phyloP scores from a whole-genome alignment of 2,797 vertebrate species.

The Toxotes lorentzi region DNA sequence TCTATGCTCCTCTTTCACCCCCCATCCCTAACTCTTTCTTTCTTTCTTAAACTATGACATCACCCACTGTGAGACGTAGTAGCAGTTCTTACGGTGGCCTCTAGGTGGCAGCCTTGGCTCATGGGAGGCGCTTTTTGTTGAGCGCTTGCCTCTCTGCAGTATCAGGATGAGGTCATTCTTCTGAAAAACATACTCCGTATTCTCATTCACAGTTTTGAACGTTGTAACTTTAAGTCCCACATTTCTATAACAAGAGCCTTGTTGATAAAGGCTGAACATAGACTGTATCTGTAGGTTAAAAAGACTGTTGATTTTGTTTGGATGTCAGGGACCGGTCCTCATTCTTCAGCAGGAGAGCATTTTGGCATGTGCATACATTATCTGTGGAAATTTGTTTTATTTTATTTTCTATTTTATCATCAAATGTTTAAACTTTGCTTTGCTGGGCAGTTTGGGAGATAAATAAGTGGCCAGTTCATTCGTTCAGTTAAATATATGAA shows the following conservation, averaged over 20 bases:
- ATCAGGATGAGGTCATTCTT: conserved; percentile 78
- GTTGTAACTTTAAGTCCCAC: conserved; percentile 34
- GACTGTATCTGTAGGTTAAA: neutral
- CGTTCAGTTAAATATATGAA: neutral
- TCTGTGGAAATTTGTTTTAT: neutral
- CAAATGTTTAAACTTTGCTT: neutral
- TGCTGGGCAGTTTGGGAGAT: neutral
- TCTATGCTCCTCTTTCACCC: conserved; percentile 46
- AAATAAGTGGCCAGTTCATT: neutral
- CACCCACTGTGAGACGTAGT: conserved; percentile 75
- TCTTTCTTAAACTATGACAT: conserved; percentile 80
- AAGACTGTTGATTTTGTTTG: neutral
- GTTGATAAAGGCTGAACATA: neutral
- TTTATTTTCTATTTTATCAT: neutral
- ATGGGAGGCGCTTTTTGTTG: conserved; percentile 37
- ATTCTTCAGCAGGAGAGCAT: conserved; percentile 1
- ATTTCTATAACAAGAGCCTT: neutral
- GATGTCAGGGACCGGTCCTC: neutral
- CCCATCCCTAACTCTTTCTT: conserved; percentile 57
- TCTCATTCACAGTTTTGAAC: conserved; percentile 70
- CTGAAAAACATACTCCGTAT: conserved; percentile 38
- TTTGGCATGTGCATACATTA: neutral
- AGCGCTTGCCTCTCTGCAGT: conserved; percentile 35
- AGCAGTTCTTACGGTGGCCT: conserved; percentile 59
- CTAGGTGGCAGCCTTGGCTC: conserved; percentile 72